Percentiles rank a stretch among this genome's conserved stretches.
These are phyloP conservation scores for Accipiter virgatus DNA, from an alignment of 2,113 vertebrate genomes.

Conservation along the genomic window DNA sequence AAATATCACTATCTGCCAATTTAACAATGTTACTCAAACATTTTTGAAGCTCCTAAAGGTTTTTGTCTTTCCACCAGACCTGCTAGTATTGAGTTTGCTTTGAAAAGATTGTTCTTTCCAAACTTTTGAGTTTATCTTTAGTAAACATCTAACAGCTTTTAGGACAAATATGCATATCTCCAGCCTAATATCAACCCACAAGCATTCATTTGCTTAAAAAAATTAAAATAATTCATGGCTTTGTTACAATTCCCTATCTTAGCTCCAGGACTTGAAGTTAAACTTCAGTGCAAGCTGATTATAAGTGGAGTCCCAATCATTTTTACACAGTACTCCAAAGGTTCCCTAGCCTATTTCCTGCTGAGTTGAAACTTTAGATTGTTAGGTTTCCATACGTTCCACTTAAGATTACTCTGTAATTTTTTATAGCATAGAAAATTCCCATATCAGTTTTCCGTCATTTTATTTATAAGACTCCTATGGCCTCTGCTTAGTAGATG, in stretches of 20 bases:
- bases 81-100: not conserved
- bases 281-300: not conserved
- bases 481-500: not conserved
- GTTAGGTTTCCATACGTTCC: not conserved
- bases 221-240: not conserved
- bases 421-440: not conserved
- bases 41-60: not conserved
- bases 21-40: not conserved
- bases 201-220: not conserved
- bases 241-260: not conserved
- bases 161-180: not conserved
- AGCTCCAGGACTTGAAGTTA: not conserved
- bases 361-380: not conserved
- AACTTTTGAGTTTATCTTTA: not conserved
- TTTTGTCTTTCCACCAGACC: not conserved
- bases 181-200: not conserved
- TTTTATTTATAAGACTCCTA: not conserved
- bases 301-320: not conserved
- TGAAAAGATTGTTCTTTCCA: not conserved
- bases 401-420: not conserved
- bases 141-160: not conserved
- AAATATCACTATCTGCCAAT: not conserved
- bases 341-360: not conserved
- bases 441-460: not conserved
- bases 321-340: not conserved